phyloP scores from a whole-genome alignment of 2,797 vertebrate species.

The Hybognathus amarus region DNA sequence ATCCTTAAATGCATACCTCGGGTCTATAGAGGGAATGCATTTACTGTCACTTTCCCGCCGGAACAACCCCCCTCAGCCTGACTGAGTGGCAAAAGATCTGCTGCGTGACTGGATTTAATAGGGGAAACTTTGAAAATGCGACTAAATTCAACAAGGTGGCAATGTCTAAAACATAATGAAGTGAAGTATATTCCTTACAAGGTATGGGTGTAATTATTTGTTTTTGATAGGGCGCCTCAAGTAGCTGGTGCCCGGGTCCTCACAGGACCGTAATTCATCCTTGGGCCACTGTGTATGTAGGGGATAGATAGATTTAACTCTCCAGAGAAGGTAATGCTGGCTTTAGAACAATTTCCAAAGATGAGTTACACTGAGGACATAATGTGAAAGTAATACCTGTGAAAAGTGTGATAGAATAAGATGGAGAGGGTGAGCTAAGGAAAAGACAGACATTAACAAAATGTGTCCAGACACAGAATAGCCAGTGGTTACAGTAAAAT shows the following conservation, averaged over 20 bases:
- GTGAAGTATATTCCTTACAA: neutral
- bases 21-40: no score
- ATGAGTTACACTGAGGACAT: conserved; percentile 2
- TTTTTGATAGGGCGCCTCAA: neutral
- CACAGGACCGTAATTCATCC: neutral
- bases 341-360: conserved; percentile 4
- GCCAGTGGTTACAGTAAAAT: conserved; percentile 28
- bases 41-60: no score
- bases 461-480: neutral
- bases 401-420: conserved; percentile 8
- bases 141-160: no score
- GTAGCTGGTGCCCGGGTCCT: neutral
- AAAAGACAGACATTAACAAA: conserved; percentile 4
- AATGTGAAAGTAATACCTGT: conserved; percentile 15
- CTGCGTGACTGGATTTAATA: no score
- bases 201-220: neutral
- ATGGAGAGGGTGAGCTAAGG: neutral
- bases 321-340: neutral
- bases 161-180: no score
- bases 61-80: no score
- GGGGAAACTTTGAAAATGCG: no score
- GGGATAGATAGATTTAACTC: neutral
- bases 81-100: no score
- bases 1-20: no score
- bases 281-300: neutral